These are phyloP conservation scores for Mus spicilegus DNA, from an alignment of 2,113 vertebrate genomes.

Conservation along the genomic window DNA sequence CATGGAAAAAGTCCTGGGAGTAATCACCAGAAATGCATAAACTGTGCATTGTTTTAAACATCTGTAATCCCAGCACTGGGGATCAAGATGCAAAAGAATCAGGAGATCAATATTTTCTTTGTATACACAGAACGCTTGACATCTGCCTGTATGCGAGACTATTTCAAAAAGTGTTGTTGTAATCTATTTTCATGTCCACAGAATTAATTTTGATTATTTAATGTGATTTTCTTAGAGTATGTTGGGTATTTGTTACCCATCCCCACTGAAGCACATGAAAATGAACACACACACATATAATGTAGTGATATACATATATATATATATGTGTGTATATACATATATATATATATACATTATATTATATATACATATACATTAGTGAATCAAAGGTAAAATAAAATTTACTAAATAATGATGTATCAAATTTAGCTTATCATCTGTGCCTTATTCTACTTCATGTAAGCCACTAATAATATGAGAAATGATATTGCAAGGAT, in stretches of 20 bases:
- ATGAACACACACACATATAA: not conserved
- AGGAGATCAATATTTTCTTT: not conserved
- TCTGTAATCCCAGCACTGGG: not conserved
- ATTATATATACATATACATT: no score
- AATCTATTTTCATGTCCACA: not conserved
- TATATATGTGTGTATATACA: no score
- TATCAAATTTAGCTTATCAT: not conserved
- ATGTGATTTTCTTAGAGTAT: not conserved
- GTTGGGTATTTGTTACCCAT: not conserved
- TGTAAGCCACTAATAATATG: not conserved
- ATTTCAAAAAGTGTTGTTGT: not conserved
- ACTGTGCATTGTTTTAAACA: not conserved
- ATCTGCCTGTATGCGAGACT: not conserved
- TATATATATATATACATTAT: no score
- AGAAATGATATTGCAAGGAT: not conserved
- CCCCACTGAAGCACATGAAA: not conserved
- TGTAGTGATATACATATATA: no score
- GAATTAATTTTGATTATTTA: not conserved
- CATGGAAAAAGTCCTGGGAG: not conserved
- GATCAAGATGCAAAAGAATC: not conserved
- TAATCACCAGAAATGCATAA: not conserved
- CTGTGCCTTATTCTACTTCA: not conserved
- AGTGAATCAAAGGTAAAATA: no score
- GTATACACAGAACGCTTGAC: not conserved
- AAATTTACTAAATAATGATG: no score